Conservation (phyloP, 2,113 vertebrate species). For the Scolopax mira region DNA sequence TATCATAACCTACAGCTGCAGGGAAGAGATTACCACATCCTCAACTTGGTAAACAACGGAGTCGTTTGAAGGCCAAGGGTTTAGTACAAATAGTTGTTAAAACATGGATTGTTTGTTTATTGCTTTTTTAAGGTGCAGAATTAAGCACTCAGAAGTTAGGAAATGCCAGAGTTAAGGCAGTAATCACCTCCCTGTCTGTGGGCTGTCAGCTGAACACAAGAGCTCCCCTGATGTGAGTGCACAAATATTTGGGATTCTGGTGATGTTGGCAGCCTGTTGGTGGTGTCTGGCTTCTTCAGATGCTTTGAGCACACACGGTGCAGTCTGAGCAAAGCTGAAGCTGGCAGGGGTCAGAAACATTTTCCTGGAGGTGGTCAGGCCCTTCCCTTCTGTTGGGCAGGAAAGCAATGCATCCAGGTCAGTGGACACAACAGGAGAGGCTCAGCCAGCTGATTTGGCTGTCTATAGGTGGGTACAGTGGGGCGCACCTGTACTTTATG, state of each 20-base stretch:
- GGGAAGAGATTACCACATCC: conserved; percentile 30
- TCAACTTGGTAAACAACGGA: background rate
- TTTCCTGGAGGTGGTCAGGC: background rate
- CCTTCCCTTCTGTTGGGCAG: rapidly evolving
- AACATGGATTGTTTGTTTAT: conserved; percentile 3
- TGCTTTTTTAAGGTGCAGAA: background rate
- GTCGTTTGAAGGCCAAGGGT: conserved; percentile 2
- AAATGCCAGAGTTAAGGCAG: background rate
- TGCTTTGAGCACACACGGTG: background rate
- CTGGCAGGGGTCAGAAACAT: background rate
- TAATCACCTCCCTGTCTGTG: background rate
- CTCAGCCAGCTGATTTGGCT: background rate
- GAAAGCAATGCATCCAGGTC: background rate
- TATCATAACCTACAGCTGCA: conserved; percentile 26
- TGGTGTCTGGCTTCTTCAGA: background rate
- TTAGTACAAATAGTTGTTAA: background rate
- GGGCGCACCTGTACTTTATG: background rate
- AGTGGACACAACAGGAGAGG: background rate
- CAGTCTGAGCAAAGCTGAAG: background rate
- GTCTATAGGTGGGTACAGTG: background rate
- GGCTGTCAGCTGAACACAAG: rapidly evolving
- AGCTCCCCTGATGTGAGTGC: rapidly evolving
- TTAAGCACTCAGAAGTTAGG: background rate
- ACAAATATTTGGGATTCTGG: background rate
- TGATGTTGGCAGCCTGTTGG: background rate